Evolutionary conservation across 2,797 vertebrate genomes (phyloP).

Genomic region (Cygnus olor): DNA sequence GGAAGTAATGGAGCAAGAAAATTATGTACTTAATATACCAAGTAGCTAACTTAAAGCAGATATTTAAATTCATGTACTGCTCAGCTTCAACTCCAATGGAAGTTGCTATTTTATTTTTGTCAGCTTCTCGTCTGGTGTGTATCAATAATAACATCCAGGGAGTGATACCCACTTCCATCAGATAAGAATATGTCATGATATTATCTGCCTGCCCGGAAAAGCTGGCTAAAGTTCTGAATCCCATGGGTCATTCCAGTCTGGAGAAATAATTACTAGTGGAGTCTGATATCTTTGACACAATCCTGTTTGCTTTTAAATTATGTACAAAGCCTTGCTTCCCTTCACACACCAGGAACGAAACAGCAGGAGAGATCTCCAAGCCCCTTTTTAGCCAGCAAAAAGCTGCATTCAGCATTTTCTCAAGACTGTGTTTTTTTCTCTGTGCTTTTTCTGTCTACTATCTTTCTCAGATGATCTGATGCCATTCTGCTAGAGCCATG

Average conservation of each 20-base stretch:
- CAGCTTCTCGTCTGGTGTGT: background rate
- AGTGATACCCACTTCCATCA: background rate
- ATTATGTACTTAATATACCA: background rate
- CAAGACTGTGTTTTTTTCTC: background rate
- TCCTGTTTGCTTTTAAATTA: conserved; percentile 38
- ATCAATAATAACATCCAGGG: background rate
- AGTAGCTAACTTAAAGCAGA: background rate
- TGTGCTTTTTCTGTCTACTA: background rate
- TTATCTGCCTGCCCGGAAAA: background rate
- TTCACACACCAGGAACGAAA: background rate
- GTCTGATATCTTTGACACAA: conserved; percentile 11
- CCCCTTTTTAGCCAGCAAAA: conserved; percentile 36
- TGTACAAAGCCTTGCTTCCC: conserved; percentile 17
- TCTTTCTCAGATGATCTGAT: background rate
- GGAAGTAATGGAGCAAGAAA: conserved; percentile 13
- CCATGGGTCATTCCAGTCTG: background rate
- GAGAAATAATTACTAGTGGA: conserved; percentile 31
- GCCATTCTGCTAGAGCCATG: background rate
- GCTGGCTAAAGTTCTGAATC: conserved; percentile 19
- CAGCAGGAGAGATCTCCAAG: conserved; percentile 38
- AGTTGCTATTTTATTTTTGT: background rate
- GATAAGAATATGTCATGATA: background rate
- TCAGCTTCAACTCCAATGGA: background rate
- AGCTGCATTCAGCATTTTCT: conserved; percentile 35
- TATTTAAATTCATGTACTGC: conserved; percentile 11